Conservation (phyloP, 2,888 invertebrate species). For the Physocephala rufipes region DNA sequence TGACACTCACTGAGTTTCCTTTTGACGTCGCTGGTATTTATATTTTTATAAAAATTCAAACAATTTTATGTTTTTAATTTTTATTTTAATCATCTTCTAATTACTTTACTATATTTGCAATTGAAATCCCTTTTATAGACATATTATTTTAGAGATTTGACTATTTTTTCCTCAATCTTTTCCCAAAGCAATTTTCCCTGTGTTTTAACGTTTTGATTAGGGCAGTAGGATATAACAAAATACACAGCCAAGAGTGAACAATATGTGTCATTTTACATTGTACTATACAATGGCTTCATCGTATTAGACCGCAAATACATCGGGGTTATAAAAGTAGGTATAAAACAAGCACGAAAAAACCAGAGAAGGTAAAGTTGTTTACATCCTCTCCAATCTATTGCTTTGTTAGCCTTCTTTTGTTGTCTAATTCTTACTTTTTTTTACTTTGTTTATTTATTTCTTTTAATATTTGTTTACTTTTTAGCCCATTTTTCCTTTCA, state of each 20-base stretch:
- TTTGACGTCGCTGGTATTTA: too few relatives aligned
- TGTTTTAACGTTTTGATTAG: too few relatives aligned
- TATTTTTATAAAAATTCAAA: too few relatives aligned
- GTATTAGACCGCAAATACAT: conserved; percentile 17
- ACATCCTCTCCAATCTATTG: not conserved
- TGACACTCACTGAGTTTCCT: too few relatives aligned
- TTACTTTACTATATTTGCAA: too few relatives aligned
- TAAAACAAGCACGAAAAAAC: not conserved
- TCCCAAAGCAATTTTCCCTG: too few relatives aligned
- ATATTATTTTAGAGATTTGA: too few relatives aligned
- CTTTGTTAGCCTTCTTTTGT: not conserved
- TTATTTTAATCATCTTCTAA: conserved; percentile 1
- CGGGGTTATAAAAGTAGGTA: conserved; percentile 1
- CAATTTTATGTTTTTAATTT: conserved; percentile 16
- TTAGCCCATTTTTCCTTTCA: not conserved
- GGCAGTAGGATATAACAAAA: not conserved
- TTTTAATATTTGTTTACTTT: not conserved
- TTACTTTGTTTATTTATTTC: not conserved
- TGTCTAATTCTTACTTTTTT: conserved; percentile 4
- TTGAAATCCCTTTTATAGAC: too few relatives aligned
- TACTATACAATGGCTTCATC: not conserved
- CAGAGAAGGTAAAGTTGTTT: not conserved
- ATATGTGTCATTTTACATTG: not conserved
- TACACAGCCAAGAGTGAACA: too few relatives aligned
- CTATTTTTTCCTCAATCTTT: too few relatives aligned